These are phyloP conservation scores for Parauchenoglanis punctatus DNA, from an alignment of 2,797 vertebrate species.

Conservation along the genomic window DNA sequence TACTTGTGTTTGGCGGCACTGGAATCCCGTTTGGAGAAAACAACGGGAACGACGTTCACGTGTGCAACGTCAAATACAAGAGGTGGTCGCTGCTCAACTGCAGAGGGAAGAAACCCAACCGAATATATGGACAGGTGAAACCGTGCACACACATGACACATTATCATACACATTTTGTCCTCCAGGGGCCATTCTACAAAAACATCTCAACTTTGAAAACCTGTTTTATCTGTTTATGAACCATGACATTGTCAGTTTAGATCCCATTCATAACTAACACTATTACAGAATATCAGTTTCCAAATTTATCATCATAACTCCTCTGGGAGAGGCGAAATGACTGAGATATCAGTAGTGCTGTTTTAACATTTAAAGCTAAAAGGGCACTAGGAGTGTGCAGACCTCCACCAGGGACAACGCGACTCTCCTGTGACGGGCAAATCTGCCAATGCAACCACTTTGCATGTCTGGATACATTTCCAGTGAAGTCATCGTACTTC, in stretches of 20 bases:
- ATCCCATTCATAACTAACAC: background rate
- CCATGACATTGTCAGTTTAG: background rate
- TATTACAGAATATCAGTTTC: background rate
- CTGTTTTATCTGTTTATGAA: background rate
- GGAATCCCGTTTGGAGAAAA: constrained; percentile 98
- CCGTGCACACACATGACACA: background rate
- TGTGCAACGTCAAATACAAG: constrained; percentile 97
- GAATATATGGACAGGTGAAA: constrained; percentile 95
- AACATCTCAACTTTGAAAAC: too few relatives aligned
- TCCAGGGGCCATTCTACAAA: too few relatives aligned
- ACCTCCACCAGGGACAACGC: too few relatives aligned
- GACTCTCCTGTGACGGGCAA: too few relatives aligned
- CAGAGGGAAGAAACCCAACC: constrained; percentile 93
- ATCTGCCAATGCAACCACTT: too few relatives aligned
- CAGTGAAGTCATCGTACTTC: too few relatives aligned
- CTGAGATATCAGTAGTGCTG: background rate
- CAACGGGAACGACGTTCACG: constrained; percentile 95
- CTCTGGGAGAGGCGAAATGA: background rate
- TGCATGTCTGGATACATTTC: too few relatives aligned
- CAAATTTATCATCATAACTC: background rate
- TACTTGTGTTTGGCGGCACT: constrained; percentile 96
- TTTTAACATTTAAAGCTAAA: too few relatives aligned
- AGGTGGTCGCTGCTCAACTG: constrained; percentile 95
- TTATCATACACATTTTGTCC: background rate
- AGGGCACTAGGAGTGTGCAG: too few relatives aligned